Base-by-base conservation (phyloP, 2,797 vertebrate species). In the Synaphobranchus kaupii region DNA sequence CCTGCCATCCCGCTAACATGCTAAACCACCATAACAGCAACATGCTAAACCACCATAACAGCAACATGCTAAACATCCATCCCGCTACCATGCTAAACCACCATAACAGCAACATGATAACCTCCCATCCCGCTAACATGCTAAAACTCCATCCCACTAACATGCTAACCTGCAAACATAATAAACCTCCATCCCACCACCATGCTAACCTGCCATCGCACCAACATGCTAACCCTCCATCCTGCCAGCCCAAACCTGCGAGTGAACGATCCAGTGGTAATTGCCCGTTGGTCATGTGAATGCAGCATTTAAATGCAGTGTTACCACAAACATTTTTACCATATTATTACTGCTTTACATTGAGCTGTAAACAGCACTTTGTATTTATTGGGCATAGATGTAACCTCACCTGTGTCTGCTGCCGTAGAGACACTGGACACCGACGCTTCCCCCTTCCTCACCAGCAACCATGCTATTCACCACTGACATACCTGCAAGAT, bases 401-500 rank as follows among this genome's bases (percentile, higher is more conserved):
- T 52, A 0, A 71, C 15, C 54, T 84, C 91, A 94, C 94, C 93
- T 94, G 93, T 89, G 91, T 92, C 86, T 91, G 73, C 91, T 86
- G 87, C 93, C 94, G 93, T 94, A 94, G 56, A 87, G 80, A 84
- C 94, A 94, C 83, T 92, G 81, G 13, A 89, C 91, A n/a, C 85
- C 89, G 84, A 94, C 25, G 0, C 89, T 93, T 28, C 91, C 91
- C 73, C 95, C 94, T 88, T 95, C 94, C 31, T 92, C 93, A 9
- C 92, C 94, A 13, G 78, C 92, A 85, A 95, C 47, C 9, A 52
- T 85, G 90, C 48, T 93, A 89, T 92, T 94, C 47, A 89, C 88
- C 50, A 89, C 92, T 1, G 90, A 91, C 87, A 96, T 20, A 28
- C 95, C 95, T 96, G 91, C 88, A 90, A 60, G 66, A 88, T 80